phyloP scores from a whole-genome alignment of 2,888 invertebrate genomes.

The Oasisia sp. region DNA sequence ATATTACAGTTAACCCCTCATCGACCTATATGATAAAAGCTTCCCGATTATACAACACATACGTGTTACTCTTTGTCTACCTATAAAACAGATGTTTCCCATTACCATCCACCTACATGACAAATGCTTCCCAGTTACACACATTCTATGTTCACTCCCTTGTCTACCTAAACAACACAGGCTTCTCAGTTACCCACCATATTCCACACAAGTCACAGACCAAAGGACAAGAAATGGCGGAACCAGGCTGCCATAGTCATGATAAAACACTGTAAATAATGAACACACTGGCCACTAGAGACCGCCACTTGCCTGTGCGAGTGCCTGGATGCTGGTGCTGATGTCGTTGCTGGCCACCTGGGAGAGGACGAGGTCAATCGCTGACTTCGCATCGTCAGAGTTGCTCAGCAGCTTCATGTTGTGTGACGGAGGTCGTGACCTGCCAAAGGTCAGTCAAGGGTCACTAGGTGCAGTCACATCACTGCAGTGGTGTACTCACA shows the following conservation, averaged over 20 bases:
- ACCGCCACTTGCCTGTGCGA: slow-evolving; percentile 68
- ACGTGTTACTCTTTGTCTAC: no score
- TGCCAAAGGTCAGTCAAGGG: background rate
- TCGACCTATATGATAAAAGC: background rate
- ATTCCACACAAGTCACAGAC: no score
- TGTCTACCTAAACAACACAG: no score
- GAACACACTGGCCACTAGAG: background rate
- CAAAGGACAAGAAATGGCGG: no score
- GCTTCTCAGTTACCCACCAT: no score
- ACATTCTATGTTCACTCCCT: no score
- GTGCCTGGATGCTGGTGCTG: slow-evolving; percentile 73
- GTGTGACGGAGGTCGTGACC: slow-evolving; percentile 55
- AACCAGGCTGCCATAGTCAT: background rate
- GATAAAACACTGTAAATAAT: background rate
- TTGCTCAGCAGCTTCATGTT: slow-evolving; percentile 47
- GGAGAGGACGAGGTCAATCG: slow-evolving; percentile 70
- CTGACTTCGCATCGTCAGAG: slow-evolving; percentile 61
- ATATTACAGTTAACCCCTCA: background rate
- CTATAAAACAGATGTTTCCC: no score
- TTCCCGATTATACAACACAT: background rate
- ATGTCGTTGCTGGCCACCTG: slow-evolving; percentile 75
- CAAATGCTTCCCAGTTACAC: no score
- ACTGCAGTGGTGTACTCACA: background rate
- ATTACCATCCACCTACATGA: no score
- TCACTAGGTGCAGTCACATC: background rate